These are phyloP conservation scores for Tortrix viridana DNA, from an alignment of 2,888 invertebrate species.

Conservation along the genomic window DNA sequence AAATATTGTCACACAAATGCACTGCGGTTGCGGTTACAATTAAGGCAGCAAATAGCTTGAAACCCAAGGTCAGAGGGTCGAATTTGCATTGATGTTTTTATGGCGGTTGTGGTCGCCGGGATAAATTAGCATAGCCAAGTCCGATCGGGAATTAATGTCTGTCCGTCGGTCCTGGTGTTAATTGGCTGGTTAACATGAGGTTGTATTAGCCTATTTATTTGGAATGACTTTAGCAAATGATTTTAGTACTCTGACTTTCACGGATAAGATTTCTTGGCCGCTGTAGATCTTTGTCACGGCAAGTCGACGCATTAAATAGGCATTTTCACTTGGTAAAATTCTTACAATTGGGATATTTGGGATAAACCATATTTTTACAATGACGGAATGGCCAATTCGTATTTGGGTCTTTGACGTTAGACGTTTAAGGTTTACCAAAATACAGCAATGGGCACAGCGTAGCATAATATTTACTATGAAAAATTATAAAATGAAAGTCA, in stretches of 20 bases:
- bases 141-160: slow-evolving; percentile 36
- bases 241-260: neutral
- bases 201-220: slow-evolving; percentile 11
- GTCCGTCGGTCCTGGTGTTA: slow-evolving; percentile 15
- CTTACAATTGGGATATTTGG: too few species aligned
- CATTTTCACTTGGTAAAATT: too few species aligned
- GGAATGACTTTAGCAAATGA: neutral
- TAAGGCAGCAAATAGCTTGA: slow-evolving; percentile 6
- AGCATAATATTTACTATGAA: too few species aligned
- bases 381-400: too few species aligned
- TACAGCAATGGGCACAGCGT: too few species aligned
- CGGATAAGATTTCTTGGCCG: neutral
- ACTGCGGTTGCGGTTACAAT: slow-evolving; percentile 57
- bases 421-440: too few species aligned
- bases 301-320: too few species aligned
- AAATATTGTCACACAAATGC: slow-evolving; percentile 57
- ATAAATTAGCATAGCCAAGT: slow-evolving; percentile 46
- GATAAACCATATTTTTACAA: too few species aligned
- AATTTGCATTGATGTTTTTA: slow-evolving; percentile 24
- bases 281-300: too few species aligned
- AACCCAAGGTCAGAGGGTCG: slow-evolving; percentile 7
- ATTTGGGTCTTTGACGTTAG: too few species aligned
- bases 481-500: too few species aligned
- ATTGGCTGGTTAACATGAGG: slow-evolving; percentile 28
- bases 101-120: slow-evolving; percentile 37